phyloP scores from a whole-genome alignment of 2,888 invertebrate genomes.

The Tanytarsus gracilentus region DNA sequence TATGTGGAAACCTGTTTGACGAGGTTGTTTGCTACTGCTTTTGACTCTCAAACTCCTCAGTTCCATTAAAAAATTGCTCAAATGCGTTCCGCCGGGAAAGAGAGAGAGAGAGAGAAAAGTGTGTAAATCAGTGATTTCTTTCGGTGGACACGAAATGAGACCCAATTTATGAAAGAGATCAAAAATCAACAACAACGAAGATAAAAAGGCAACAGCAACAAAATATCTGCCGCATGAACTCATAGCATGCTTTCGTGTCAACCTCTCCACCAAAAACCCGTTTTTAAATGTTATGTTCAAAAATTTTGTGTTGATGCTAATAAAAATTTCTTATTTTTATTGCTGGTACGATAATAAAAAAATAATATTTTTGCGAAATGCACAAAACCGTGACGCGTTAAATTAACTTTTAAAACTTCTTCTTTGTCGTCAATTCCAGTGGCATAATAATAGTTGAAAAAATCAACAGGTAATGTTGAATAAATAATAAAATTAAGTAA shows the following conservation, averaged over 20 bases:
- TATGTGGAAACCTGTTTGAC: constrained; percentile 6
- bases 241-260: background rate
- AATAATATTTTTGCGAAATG: too few species aligned
- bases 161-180: constrained; percentile 10
- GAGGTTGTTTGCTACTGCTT: background rate
- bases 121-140: constrained; percentile 16
- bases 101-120: constrained; percentile 8
- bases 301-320: too few species aligned
- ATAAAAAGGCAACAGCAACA: too few species aligned
- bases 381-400: too few species aligned
- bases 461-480: constrained; percentile 26
- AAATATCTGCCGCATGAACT: background rate
- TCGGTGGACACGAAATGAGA: constrained; percentile 3
- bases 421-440: constrained; percentile 17
- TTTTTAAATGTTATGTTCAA: too few species aligned
- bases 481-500: too few species aligned
- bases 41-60: too few species aligned
- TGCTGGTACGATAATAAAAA: too few species aligned
- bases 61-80: background rate
- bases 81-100: background rate
- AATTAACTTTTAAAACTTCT: too few species aligned
- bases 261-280: too few species aligned
- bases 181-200: background rate
- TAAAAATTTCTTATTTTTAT: too few species aligned
- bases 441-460: constrained; percentile 9